Evolutionary conservation across 2,888 invertebrate genomes (phyloP).

Genomic region (Syrphus vitripennis): DNA sequence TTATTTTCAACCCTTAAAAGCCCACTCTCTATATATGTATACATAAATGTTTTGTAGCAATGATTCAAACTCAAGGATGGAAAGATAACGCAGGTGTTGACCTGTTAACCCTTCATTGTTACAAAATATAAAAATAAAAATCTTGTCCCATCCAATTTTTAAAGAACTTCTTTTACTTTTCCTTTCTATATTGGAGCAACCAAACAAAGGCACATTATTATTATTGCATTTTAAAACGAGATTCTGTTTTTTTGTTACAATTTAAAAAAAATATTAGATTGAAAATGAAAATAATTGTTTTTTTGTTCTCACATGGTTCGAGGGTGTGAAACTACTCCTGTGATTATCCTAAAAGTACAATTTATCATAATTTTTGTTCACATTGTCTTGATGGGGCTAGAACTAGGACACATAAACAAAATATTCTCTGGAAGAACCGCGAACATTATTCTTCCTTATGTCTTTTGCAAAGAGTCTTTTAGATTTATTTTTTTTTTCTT

Average conservation of each 20-base stretch:
- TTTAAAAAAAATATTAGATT: neutral
- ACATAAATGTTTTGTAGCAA: too few species aligned
- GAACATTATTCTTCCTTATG: conserved; percentile 50
- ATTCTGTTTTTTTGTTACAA: neutral
- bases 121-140: conserved; percentile 2
- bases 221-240: neutral
- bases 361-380: conserved; percentile 48
- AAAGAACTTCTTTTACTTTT: neutral
- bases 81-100: conserved; percentile 46
- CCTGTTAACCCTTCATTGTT: conserved; percentile 27
- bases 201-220: neutral
- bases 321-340: conserved; percentile 13
- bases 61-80: conserved; percentile 5
- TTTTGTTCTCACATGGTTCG: neutral
- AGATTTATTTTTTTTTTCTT: neutral
- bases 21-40: neutral
- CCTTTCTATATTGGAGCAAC: neutral
- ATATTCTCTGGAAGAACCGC: conserved; percentile 8
- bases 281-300: neutral
- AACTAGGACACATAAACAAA: neutral
- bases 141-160: conserved; percentile 13
- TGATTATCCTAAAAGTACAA: conserved; percentile 58
- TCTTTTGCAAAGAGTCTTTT: too few species aligned
- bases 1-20: neutral
- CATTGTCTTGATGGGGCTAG: neutral